These are phyloP conservation scores for Isichthys henryi DNA, from an alignment of 2,113 vertebrate species.

Conservation along the genomic window DNA sequence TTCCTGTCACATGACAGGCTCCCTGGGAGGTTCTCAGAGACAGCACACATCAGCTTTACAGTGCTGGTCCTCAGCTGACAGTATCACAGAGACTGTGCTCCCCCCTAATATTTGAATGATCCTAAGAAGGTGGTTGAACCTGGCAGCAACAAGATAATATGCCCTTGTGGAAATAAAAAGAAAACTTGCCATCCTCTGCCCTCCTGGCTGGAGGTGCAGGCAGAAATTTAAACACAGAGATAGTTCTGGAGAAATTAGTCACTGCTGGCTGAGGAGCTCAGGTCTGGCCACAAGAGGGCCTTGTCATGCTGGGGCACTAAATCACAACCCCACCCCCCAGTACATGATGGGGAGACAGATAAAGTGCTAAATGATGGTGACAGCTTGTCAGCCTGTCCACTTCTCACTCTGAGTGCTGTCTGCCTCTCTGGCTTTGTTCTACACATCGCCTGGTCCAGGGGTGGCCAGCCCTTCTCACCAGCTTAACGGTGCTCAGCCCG, in stretches of 20 bases:
- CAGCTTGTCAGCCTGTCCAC: conserved; percentile 18
- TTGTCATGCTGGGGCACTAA: conserved; percentile 11
- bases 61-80: not conserved
- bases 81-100: not conserved
- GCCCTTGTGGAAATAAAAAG: not conserved
- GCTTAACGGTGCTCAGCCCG: not conserved
- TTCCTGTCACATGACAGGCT: not conserved
- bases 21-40: not conserved
- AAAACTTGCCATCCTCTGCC: not conserved
- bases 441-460: conserved; percentile 39
- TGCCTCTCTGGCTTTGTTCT: conserved; percentile 22
- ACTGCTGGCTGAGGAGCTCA: not conserved
- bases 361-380: conserved; percentile 60
- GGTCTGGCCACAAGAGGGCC: conserved; percentile 3
- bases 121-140: conserved; percentile 35
- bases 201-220: not conserved
- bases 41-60: not conserved
- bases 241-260: not conserved
- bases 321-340: conserved; percentile 17
- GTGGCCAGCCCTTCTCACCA: conserved; percentile 15
- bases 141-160: conserved; percentile 11
- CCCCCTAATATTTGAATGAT: conserved; percentile 45
- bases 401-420: conserved; percentile 5
- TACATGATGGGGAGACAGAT: conserved; percentile 43
- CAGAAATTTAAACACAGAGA: not conserved